Base-by-base conservation (phyloP, 2,888 invertebrate species). In the Watsonalla cultraria region DNA sequence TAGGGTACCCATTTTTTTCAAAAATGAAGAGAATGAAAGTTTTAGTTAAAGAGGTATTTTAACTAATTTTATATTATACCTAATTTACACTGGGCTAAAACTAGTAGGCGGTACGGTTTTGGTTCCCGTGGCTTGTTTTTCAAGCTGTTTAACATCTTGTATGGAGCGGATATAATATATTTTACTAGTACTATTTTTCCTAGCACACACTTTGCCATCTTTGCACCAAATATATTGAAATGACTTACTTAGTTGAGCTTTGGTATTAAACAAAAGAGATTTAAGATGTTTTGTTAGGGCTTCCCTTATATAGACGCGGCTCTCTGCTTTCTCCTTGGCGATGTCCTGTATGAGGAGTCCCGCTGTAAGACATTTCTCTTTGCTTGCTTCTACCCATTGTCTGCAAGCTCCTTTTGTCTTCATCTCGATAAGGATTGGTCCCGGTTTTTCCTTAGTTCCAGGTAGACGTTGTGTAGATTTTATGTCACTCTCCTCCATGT, bases 141-240 rank as follows among this genome's bases (percentile, higher is more conserved):
- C 45, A 7, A 45, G 45, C 9, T 45, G 45, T 11, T n/a, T 45
- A 45, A 45, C 13, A 45, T 35, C 5, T 59, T 56, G 45, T 59
- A 57, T 42, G 51, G 11, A 8, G 51, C 51, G 49, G n/a, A 61
- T 61, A 39, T 58, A 52, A 46, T 52, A 51, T 5, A 61, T 64
- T 59, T 59, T 60, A 47, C 57, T 61, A 34, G 51, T 60, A 14
- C 45, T 11, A 34, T 24, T 54, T 57, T 64, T 61, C 33, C 62
- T 56, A 15, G 48, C 61, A 57, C 52, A 63, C 5, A 66, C 56
- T 42, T 58, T 61, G 11, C 61, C 64, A 46, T 64, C 55, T 47
- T 62, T 65, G 46, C 58, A 61, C 64, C 65, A 67, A 14, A 65
- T 49, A 55, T 58, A 65, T 49, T 67, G 54, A 54, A 33, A 60